Percentiles rank a stretch among this genome's conserved stretches.
Conservation (phyloP, 2,888 invertebrate species). For the Platerodrilus igneus region DNA sequence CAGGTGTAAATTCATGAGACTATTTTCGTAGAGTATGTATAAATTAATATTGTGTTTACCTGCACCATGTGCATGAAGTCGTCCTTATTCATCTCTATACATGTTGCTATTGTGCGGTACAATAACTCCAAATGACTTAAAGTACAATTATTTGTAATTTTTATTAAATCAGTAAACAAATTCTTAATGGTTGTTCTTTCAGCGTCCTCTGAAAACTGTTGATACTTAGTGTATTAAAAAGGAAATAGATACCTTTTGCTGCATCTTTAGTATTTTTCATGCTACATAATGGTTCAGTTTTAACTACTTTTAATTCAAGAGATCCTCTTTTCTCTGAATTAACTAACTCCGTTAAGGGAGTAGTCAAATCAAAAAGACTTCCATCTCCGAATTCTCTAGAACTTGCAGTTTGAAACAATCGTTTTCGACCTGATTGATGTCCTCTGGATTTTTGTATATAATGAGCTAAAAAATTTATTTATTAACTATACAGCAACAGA, state of each 20-base stretch:
- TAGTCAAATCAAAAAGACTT: constrained; percentile 23
- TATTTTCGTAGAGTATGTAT: no score
- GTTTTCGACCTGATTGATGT: background rate
- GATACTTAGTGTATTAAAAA: background rate
- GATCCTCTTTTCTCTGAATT: constrained; percentile 19
- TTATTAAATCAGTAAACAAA: constrained; percentile 37
- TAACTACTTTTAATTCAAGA: background rate
- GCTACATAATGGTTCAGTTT: no score
- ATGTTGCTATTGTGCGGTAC: constrained; percentile 41
- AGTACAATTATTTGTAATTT: constrained; percentile 36
- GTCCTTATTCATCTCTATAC: constrained; percentile 38
- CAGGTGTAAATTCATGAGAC: no score
- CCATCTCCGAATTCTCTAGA: background rate
- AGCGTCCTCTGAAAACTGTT: constrained; percentile 25
- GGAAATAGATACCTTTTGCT: constrained; percentile 3
- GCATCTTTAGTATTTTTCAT: no score
- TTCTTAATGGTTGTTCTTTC: constrained; percentile 34
- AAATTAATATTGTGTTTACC: no score
- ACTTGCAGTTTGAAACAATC: background rate
- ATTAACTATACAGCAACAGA: no score
- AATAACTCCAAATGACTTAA: constrained; percentile 40
- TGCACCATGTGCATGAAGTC: no score
- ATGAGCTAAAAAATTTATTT: no score
- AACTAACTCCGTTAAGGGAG: constrained; percentile 28
- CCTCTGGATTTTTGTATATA: background rate